Percentiles rank a stretch among this genome's conserved stretches.
Evolutionary conservation across 2,113 vertebrate genomes (phyloP).

Genomic region (Varanus komodoensis): DNA sequence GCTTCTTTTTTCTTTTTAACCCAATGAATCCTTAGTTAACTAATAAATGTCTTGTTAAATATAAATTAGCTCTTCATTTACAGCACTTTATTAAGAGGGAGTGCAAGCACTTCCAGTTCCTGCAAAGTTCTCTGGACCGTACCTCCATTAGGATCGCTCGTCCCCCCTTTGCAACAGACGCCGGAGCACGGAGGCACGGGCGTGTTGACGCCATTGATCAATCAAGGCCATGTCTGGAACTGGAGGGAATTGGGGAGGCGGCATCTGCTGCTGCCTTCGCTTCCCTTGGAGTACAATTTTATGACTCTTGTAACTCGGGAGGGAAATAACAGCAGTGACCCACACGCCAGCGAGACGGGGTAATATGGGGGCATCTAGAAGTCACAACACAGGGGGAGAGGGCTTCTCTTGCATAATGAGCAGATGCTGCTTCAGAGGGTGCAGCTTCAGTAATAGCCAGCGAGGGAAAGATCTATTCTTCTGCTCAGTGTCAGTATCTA

Average conservation of each 20-base stretch:
- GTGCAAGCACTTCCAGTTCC: background rate
- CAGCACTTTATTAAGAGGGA: background rate
- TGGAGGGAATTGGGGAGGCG: slow-evolving; percentile 34
- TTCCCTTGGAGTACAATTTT: slow-evolving; percentile 37
- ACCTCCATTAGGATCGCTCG: background rate
- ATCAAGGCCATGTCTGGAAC: slow-evolving; percentile 21
- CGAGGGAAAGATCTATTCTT: background rate
- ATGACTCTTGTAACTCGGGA: slow-evolving; percentile 40
- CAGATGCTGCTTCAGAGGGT: background rate
- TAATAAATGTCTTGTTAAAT: slow-evolving; percentile 27
- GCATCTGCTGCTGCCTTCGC: slow-evolving; percentile 22
- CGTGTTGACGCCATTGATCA: slow-evolving; percentile 27
- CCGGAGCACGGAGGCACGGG: background rate
- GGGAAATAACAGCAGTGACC: slow-evolving; percentile 44
- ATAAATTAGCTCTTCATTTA: background rate
- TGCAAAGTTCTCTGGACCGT: background rate
- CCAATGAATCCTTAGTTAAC: background rate
- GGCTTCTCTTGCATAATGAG: slow-evolving; percentile 7
- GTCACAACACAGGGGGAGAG: slow-evolving; percentile 1
- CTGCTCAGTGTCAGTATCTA: background rate
- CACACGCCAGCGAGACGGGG: background rate
- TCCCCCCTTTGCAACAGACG: background rate
- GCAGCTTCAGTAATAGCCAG: background rate
- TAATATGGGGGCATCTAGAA: slow-evolving; percentile 36
- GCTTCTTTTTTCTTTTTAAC: background rate